Evolutionary conservation across 2,888 invertebrate genomes (phyloP), one percentile per base, ranked within the genome.

Genomic region (Oscheius onirici): DNA sequence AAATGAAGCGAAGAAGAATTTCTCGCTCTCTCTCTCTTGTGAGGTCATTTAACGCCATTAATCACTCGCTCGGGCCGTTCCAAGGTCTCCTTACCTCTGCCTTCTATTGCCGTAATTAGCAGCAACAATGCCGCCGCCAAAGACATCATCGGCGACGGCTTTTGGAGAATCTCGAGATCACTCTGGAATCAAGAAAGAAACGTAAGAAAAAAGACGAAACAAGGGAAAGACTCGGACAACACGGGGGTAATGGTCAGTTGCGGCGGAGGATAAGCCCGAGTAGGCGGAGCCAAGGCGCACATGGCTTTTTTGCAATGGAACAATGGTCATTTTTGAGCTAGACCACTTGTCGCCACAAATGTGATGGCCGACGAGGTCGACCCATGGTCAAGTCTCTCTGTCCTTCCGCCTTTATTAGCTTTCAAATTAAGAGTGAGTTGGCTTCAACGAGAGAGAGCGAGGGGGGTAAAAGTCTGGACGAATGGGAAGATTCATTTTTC

Each of bases 31-130:
- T 40, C 44, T 1, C 3, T 22, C 55, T 34, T 22, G 13, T 22
- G 22, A 41, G 43, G 60, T 22, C 60, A 60, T 60, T 60, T 44
- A 60, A 60, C 17, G 43, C 60, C 40, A 60, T 60, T 40, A 41
- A 60, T 60, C 60, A 60, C 44, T 40, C 44, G 13, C 26, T 26
- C 60, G 43, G 44, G 8, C 44, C 44, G 34, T 34, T 34, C 43
- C 60, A 60, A 60, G 60, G 60, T 60, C 60, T 60, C 60, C 34
- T 58, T 41, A 63, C 63, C 63, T 63, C 63, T 46, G 49, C 63
- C 20, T 49, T 49, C 28, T 20, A 63, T 34, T 34, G 63, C 26
- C 28, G 34, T 34, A 49, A 63, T 49, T 63, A 49, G 49, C n/a
- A 63, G 46, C 28, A 46, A 55, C 20, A 55, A 49, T 15, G 28